phyloP scores from a whole-genome alignment of 1,140 invertebrate species.

The Phthorimaea operculella region DNA sequence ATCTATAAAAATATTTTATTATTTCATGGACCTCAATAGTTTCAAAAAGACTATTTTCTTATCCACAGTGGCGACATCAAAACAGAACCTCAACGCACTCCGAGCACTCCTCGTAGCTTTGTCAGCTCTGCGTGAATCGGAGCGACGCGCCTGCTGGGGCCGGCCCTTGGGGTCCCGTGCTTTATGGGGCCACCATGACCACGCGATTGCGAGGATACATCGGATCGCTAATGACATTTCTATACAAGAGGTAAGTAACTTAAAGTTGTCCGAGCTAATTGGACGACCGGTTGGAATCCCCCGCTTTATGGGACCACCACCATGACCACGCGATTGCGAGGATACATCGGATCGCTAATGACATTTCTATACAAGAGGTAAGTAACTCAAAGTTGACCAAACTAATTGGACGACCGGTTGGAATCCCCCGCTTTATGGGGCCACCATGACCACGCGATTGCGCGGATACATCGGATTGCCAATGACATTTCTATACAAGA shows the following conservation, averaged over 20 bases:
- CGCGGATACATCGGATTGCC: constrained; percentile 74
- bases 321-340: constrained; percentile 82
- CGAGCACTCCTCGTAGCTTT: constrained; percentile 81
- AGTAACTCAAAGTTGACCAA: too few relatives aligned
- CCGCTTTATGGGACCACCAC: constrained; percentile 91
- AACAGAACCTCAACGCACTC: constrained; percentile 88
- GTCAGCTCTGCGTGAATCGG: constrained; percentile 73
- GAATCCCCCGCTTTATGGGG: constrained; percentile 71
- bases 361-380: constrained; percentile 82
- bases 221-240: constrained; percentile 83
- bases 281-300: constrained; percentile 89
- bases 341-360: constrained; percentile 84
- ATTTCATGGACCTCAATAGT: too few relatives aligned
- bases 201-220: constrained; percentile 85
- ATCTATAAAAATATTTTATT: too few relatives aligned
- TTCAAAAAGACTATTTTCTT: neutral
- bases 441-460: too few relatives aligned
- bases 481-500: constrained; percentile 81
- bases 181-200: constrained; percentile 89
- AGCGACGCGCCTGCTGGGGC: constrained; percentile 82
- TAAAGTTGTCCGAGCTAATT: too few relatives aligned
- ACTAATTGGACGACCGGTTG: too few relatives aligned
- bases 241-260: constrained; percentile 73
- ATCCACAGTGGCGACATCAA: constrained; percentile 80
- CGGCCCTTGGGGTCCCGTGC: constrained; percentile 86